phyloP scores from a whole-genome alignment of 1,140 invertebrate species.

The Brachionus manjavacas region DNA sequence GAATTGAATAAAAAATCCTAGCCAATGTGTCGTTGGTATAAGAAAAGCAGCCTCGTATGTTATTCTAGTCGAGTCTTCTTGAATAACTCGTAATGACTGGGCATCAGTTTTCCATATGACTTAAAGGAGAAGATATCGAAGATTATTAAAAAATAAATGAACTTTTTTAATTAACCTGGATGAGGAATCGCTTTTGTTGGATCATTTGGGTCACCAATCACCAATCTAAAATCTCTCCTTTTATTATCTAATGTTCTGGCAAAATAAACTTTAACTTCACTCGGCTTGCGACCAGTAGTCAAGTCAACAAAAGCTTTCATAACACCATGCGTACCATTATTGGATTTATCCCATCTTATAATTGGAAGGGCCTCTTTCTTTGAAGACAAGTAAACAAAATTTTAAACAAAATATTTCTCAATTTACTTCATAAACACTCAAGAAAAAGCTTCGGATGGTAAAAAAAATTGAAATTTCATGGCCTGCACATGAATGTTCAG shows the following conservation, averaged over 20 bases:
- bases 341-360: background rate
- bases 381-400: background rate
- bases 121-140: slow-evolving; percentile 37
- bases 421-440: slow-evolving; percentile 46
- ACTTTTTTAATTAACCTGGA: slow-evolving; percentile 34
- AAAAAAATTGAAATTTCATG: slow-evolving; percentile 49
- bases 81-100: background rate
- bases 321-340: slow-evolving; percentile 34
- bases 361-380: slow-evolving; percentile 13
- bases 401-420: background rate
- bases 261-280: slow-evolving; percentile 46
- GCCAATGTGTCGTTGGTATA: slow-evolving; percentile 47
- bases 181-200: slow-evolving; percentile 47
- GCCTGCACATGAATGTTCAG: slow-evolving; percentile 50
- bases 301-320: slow-evolving; percentile 46
- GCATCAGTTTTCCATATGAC: slow-evolving; percentile 6
- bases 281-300: slow-evolving; percentile 45
- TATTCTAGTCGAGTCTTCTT: slow-evolving; percentile 43
- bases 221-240: slow-evolving; percentile 49
- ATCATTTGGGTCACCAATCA: slow-evolving; percentile 47
- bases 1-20: slow-evolving; percentile 48
- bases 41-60: slow-evolving; percentile 45
- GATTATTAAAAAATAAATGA: slow-evolving; percentile 43
- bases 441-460: slow-evolving; percentile 47
- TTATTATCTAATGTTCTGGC: slow-evolving; percentile 47